A percentile compares a stretch with the other conserved stretches of the same genome.
Conservation (phyloP, 1,140 invertebrate genomes). For the Papilio helenus region DNA sequence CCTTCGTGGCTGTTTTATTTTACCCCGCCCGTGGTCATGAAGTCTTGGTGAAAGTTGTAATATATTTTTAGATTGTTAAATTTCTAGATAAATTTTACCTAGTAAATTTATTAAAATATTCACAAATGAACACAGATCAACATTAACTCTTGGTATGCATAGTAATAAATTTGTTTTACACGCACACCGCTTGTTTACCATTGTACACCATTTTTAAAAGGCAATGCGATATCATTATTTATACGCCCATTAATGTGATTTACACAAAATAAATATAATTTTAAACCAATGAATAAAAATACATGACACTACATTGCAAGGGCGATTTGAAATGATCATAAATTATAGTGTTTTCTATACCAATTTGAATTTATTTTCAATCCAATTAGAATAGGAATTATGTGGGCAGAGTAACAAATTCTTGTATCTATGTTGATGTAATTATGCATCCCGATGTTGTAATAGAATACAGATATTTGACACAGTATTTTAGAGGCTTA, state of each 20-base stretch:
- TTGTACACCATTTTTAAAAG: slow-evolving; percentile 7
- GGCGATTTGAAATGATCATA: slow-evolving; percentile 8
- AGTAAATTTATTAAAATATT: background rate
- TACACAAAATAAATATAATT: slow-evolving; percentile 16
- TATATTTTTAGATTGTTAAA: background rate
- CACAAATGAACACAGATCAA: background rate
- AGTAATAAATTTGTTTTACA: slow-evolving; percentile 1
- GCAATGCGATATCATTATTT: slow-evolving; percentile 18
- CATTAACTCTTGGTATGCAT: background rate
- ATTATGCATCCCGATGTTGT: background rate
- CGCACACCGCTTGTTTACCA: background rate
- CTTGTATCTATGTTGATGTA: slow-evolving; percentile 3
- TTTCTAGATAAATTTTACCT: background rate
- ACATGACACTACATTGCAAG: slow-evolving; percentile 3
- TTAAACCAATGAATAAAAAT: slow-evolving; percentile 16
- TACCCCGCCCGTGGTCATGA: background rate
- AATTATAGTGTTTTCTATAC: slow-evolving; percentile 11
- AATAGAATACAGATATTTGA: background rate
- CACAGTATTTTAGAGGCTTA: background rate
- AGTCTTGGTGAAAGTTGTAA: background rate
- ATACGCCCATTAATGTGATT: slow-evolving; percentile 19
- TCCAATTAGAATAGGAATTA: slow-evolving; percentile 15
- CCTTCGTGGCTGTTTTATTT: background rate
- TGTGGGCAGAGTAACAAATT: background rate
- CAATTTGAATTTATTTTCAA: slow-evolving; percentile 27